phyloP scores from a whole-genome alignment of 2,113 vertebrate genomes.

The Caloenas nicobarica region DNA sequence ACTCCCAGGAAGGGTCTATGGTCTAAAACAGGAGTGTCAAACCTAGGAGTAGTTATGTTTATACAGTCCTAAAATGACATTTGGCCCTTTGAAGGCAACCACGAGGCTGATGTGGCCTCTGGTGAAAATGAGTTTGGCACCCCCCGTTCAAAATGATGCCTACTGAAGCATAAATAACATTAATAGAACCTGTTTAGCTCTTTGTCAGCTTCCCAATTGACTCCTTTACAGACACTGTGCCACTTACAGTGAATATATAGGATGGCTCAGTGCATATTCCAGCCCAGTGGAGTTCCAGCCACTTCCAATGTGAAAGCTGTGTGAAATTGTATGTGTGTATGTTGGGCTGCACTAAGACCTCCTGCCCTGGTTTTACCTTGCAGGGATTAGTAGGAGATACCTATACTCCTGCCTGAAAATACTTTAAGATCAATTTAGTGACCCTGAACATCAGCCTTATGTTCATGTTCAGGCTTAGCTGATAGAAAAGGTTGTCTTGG shows the following conservation, averaged over 20 bases:
- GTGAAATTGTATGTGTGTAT: not conserved
- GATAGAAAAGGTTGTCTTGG: not conserved
- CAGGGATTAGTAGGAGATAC: not conserved
- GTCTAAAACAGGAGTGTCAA: too few species aligned
- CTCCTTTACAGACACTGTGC: not conserved
- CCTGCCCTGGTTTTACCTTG: not conserved
- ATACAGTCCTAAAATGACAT: too few species aligned
- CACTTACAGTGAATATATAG: fast-evolving
- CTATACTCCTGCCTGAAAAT: not conserved
- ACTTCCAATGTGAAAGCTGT: not conserved
- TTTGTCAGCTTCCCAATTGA: not conserved
- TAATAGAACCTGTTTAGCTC: not conserved
- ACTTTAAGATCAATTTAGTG: not conserved
- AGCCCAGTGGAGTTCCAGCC: not conserved
- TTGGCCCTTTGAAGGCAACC: too few species aligned
- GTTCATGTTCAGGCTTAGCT: not conserved
- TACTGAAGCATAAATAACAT: not conserved
- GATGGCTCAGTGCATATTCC: not conserved
- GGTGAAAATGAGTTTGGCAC: too few species aligned
- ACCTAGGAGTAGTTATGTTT: too few species aligned
- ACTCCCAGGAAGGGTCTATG: not conserved
- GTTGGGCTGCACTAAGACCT: not conserved
- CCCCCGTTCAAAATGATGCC: not conserved
- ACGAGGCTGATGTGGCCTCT: too few species aligned
- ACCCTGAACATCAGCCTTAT: not conserved